Conservation (phyloP, 2,888 invertebrate genomes). For the Cantharis lateralis region DNA sequence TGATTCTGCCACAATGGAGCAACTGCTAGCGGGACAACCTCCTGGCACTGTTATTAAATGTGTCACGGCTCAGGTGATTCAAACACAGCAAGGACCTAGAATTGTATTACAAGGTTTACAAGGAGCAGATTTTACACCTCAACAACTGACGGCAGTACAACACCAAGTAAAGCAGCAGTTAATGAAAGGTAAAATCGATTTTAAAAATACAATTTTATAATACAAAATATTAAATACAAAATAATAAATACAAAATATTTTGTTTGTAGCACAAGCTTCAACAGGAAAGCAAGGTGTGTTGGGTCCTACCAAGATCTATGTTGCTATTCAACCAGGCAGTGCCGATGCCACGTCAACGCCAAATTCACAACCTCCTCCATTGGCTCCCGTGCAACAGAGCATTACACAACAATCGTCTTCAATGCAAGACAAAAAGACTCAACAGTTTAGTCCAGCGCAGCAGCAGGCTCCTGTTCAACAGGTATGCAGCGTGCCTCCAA, state of each 20-base stretch:
- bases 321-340: slow-evolving; percentile 79
- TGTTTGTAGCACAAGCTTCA: slow-evolving; percentile 76
- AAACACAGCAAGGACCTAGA: slow-evolving; percentile 82
- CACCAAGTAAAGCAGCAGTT: slow-evolving; percentile 89
- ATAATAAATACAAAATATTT: not conserved
- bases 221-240: too few species aligned
- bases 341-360: slow-evolving; percentile 45
- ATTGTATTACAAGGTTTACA: slow-evolving; percentile 85
- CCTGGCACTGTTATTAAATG: slow-evolving; percentile 86
- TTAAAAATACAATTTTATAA: too few species aligned
- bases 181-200: slow-evolving; percentile 68
- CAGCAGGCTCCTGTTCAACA: slow-evolving; percentile 41
- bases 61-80: slow-evolving; percentile 85
- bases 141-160: slow-evolving; percentile 81
- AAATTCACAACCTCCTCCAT: slow-evolving; percentile 57
- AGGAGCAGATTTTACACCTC: slow-evolving; percentile 80
- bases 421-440: slow-evolving; percentile 1
- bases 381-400: slow-evolving; percentile 58
- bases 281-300: slow-evolving; percentile 84
- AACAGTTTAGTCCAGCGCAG: not conserved
- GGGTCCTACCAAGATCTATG: slow-evolving; percentile 84
- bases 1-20: slow-evolving; percentile 66
- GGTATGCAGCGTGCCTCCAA: slow-evolving; percentile 49
- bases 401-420: slow-evolving; percentile 3
- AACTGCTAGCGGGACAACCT: slow-evolving; percentile 77